phyloP scores from a whole-genome alignment of 2,888 invertebrate species.

The Acleris holmiana region DNA sequence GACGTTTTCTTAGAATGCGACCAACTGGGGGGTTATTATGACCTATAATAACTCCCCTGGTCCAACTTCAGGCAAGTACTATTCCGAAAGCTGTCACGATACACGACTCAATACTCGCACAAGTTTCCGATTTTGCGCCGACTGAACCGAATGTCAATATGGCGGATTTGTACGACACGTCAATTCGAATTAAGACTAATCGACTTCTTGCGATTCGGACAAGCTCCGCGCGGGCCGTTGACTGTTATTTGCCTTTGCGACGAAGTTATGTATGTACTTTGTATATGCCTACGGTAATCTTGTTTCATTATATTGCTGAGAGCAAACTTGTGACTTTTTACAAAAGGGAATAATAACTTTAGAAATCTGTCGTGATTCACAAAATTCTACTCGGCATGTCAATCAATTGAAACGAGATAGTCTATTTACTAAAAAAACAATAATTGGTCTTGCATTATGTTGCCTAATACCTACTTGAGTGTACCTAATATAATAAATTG shows the following conservation, averaged over 20 bases:
- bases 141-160: constrained; percentile 3
- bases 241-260: constrained; percentile 37
- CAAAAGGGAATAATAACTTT: too few species aligned
- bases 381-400: too few species aligned
- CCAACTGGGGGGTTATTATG: too few species aligned
- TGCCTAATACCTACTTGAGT: too few species aligned
- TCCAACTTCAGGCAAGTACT: too few species aligned
- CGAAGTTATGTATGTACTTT: neutral
- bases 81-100: neutral
- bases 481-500: too few species aligned
- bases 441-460: too few species aligned
- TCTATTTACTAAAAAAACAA: too few species aligned
- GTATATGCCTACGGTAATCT: constrained; percentile 1
- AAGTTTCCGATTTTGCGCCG: constrained; percentile 17
- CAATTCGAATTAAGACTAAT: constrained; percentile 43
- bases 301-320: neutral
- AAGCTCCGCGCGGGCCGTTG: constrained; percentile 45
- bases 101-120: neutral
- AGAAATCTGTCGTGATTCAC: too few species aligned
- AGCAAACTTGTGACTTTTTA: neutral
- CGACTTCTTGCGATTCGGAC: constrained; percentile 27
- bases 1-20: too few species aligned
- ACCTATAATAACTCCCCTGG: too few species aligned
- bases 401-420: too few species aligned
- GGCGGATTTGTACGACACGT: constrained; percentile 35